Evolutionary conservation across 2,113 vertebrate species (phyloP).

Genomic region (Centropristis striata): DNA sequence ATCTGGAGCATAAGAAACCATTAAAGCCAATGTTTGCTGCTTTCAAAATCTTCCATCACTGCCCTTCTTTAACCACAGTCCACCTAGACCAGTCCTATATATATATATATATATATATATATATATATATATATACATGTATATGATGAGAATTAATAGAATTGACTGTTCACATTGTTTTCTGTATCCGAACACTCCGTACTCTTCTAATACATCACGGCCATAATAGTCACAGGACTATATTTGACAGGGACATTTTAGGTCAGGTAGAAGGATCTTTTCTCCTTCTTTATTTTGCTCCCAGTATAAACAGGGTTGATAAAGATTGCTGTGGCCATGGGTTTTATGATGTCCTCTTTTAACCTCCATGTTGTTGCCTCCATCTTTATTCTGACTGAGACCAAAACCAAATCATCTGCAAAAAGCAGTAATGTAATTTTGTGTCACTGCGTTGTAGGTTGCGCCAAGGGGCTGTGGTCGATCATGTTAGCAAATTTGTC

Average conservation of each 20-base stretch:
- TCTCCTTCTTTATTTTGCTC: constrained; percentile 6
- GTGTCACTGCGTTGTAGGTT: constrained; percentile 18
- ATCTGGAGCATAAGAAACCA: background rate
- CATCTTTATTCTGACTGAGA: constrained; percentile 17
- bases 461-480: constrained; percentile 6
- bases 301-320: background rate
- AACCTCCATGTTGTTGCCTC: background rate
- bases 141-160: too few relatives aligned
- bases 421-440: constrained; percentile 32
- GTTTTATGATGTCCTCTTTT: constrained; percentile 29
- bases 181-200: background rate
- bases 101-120: too few relatives aligned
- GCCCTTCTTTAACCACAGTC: background rate
- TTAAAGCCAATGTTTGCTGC: background rate
- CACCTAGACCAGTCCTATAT: background rate
- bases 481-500: constrained; percentile 23
- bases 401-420: constrained; percentile 26
- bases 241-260: constrained; percentile 23
- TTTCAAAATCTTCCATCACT: background rate
- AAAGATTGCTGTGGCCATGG: background rate
- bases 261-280: background rate
- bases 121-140: too few relatives aligned
- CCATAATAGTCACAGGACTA: constrained; percentile 4
- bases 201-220: constrained; percentile 19
- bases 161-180: constrained; percentile 7